phyloP scores from a whole-genome alignment of 2,113 vertebrate genomes.

The Cacatua alba region DNA sequence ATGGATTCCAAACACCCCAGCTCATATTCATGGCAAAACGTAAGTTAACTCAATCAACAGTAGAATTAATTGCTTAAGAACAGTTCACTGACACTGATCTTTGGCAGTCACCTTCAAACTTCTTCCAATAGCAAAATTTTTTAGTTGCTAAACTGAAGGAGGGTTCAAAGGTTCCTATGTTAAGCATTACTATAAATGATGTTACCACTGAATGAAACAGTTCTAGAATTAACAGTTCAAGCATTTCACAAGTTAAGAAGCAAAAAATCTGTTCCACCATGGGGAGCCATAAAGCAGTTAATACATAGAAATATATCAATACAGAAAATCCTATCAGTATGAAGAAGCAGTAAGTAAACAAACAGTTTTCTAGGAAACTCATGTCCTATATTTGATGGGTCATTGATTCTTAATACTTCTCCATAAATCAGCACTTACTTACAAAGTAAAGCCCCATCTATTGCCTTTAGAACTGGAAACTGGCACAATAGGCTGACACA shows the following conservation, averaged over 20 bases:
- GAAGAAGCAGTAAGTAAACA: not conserved
- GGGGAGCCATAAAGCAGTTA: not conserved
- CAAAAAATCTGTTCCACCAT: not conserved
- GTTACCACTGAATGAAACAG: not conserved
- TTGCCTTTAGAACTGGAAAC: not conserved
- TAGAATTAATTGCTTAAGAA: conserved; percentile 45
- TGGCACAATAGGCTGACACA: not conserved
- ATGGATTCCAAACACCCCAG: not conserved
- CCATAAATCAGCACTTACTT: conserved; percentile 8
- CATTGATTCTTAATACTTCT: conserved; percentile 16
- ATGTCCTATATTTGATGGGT: not conserved
- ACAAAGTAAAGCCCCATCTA: not conserved
- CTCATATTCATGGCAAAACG: not conserved
- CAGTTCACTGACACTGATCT: not conserved
- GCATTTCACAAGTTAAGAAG: not conserved
- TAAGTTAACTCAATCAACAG: conserved; percentile 4
- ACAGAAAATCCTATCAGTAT: not conserved
- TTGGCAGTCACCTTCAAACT: not conserved
- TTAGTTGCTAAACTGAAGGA: not conserved
- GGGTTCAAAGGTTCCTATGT: not conserved
- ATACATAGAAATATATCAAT: not conserved
- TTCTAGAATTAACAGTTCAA: not conserved
- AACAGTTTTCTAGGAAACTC: not conserved
- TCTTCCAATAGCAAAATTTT: not conserved
- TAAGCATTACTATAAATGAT: not conserved